Evolutionary conservation across 2,797 vertebrate species (phyloP), one percentile per base, ranked within the genome.

Genomic region (Eptatretus atami): DNA sequence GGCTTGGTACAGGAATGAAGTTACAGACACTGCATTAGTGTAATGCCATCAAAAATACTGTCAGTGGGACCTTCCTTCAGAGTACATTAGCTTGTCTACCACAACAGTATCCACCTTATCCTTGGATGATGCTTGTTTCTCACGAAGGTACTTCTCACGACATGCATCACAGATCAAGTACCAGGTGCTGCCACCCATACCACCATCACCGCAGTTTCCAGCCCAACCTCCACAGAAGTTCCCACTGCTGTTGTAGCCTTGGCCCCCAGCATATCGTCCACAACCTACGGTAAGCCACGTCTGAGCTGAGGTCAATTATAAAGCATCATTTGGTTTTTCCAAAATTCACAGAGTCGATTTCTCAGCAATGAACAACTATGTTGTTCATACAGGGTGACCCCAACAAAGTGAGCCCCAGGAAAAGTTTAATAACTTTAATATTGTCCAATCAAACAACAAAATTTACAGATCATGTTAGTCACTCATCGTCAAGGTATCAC

Each of bases 171-270:
- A 98, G 53, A 98, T 90, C 68, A 98, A 75, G 68, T 98, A 98
- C 92, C 92, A 98, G 9, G 92, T 98, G 74, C 92, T 98, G 70
- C 92, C 92, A 73, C 92, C 92, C 53, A 96, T 85, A 61, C 92
- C 92, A 64, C 92, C 92, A 54, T 96, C 92, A 0, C 92, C 92
- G 73, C 92, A 98, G 68, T 98, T 98, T 14, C 92, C 92, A 66
- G 92, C 92, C 92, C 92, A 98, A 64, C 92, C 92, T 15, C 92
- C 92, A 70, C 92, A 98, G 54, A 98, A 98, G 69, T 98, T 90
- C 11, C 92, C 92, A 11, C 96, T 98, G 69, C 92, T 98, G 69
- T 98, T 98, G 73, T 98, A 98, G 65, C 92, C 92, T 68, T 98
- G 90, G 65, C 92, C 92, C 66, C 88, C 92, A 9, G 92, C 90